Evolutionary conservation across 2,797 vertebrate species (phyloP), one percentile per base, ranked within the genome.

Genomic region (Avahi laniger): DNA sequence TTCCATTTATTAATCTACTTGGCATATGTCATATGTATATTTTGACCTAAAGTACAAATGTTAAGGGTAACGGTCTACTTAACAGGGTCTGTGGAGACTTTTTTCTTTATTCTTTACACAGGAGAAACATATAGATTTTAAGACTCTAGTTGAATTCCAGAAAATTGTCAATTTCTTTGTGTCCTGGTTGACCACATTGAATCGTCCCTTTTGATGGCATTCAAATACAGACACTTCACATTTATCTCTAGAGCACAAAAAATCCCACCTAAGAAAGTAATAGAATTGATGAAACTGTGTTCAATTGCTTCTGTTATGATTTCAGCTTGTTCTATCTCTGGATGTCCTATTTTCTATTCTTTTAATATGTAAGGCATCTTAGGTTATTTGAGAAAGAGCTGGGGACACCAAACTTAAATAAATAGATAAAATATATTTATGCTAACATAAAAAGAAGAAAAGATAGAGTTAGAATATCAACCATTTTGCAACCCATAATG

Each of bases 331-430:
- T 87, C 69, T 57, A 15, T 73, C 30, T 80, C 57, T 30, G 20
- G 52, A 90, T 80, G 41, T 80, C 46, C 46, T 91, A 52, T 90
- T 90, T 92, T 78, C 33, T 78, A 9, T 72, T 92, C 13, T 93
- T 91, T 84, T 85, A 82, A 73, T 75, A 84, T 80, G 8, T 38
- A 79, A 85, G 2, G 13, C 54, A 79, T 95, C 43, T 46, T 78
- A 78, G 22, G 28, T 87, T 48, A 92, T 93, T 82, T 93, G 69
- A 28, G 20, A 94, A 96, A 96, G 81, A 94, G 33, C 50, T 63
- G 30, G 24, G 50, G 85, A 73, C 15, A 72, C 17, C 5, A 61
- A 89, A 90, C 12, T 80, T 75, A 89, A 92, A n/a, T 63, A 75
- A 88, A 78, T 22, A 83, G 76, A 95, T 17, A 54, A 85, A 85